phyloP scores from a whole-genome alignment of 2,797 vertebrate species.

The Columba guinea region DNA sequence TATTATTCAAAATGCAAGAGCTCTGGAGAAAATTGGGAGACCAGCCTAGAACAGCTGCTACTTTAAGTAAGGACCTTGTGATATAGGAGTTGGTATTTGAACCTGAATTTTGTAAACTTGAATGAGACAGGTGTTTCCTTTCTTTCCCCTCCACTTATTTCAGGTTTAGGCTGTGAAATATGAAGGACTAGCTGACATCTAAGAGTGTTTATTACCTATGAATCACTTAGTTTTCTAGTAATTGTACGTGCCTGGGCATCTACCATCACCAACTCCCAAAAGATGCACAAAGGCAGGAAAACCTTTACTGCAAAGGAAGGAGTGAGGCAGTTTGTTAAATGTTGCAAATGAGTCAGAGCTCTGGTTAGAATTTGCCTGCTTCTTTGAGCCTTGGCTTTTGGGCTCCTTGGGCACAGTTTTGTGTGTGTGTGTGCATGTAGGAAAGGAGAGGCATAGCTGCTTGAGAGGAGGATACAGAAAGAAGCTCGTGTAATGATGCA shows the following conservation, averaged over 20 bases:
- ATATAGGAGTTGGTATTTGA: not conserved
- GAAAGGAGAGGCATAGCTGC: not conserved
- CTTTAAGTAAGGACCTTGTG: not conserved
- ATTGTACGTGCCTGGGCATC: not conserved
- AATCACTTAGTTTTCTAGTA: not conserved
- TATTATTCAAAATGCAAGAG: not conserved
- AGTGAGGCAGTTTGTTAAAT: not conserved
- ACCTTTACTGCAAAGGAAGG: not conserved
- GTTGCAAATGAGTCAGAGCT: not conserved
- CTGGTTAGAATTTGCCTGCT: not conserved
- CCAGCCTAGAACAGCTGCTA: not conserved
- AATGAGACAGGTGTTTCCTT: not conserved
- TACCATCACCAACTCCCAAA: not conserved
- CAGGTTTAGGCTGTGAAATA: not conserved
- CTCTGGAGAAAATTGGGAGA: not conserved
- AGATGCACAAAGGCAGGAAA: not conserved
- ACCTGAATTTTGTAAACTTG: not conserved
- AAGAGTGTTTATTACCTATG: not conserved
- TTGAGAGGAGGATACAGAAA: not conserved
- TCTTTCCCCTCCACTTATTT: not conserved
- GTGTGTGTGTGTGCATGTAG: not conserved
- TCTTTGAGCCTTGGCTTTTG: not conserved
- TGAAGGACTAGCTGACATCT: not conserved
- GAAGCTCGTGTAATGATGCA: not conserved
- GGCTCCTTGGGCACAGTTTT: not conserved